Evolutionary conservation across 2,888 invertebrate species (phyloP).

Genomic region (Cataglyphis rosenhaueri): DNA sequence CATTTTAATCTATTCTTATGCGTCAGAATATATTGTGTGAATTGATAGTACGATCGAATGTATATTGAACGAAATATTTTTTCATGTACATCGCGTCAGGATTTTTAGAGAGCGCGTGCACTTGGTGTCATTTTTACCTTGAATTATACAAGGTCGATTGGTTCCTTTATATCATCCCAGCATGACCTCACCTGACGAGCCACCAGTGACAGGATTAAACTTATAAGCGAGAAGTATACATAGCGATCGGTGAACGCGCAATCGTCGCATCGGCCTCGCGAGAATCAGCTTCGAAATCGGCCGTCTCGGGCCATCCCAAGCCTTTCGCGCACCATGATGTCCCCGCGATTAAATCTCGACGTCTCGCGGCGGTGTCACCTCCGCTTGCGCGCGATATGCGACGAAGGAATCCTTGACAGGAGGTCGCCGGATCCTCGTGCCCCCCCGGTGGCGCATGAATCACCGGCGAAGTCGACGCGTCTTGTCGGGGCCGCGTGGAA

Average conservation of each 20-base stretch:
- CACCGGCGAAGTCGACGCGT: conserved; percentile 79
- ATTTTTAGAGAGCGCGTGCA: neutral
- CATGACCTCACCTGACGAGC: conserved; percentile 17
- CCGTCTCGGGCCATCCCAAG: conserved; percentile 34
- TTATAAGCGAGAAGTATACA: conserved; percentile 27
- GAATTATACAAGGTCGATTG: conserved; percentile 7
- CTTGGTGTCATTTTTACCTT: neutral
- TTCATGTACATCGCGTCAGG: neutral
- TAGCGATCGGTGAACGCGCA: conserved; percentile 7
- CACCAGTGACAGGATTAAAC: conserved; percentile 30
- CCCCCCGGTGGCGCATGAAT: conserved; percentile 82
- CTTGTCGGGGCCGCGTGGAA: conserved; percentile 81
- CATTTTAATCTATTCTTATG: neutral
- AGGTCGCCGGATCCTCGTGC: conserved; percentile 81
- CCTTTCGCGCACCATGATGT: conserved; percentile 59
- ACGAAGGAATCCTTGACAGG: conserved; percentile 81
- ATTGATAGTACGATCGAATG: neutral
- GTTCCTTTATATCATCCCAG: conserved; percentile 24
- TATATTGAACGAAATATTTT: neutral
- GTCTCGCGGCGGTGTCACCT: conserved; percentile 77
- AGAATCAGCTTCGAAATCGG: conserved; percentile 55
- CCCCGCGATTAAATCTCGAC: conserved; percentile 74
- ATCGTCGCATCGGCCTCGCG: conserved; percentile 20
- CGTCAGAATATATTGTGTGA: neutral
- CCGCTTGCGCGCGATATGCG: conserved; percentile 74